These are phyloP conservation scores for Malurus elegans DNA, from an alignment of 2,113 vertebrate genomes.

Conservation along the genomic window DNA sequence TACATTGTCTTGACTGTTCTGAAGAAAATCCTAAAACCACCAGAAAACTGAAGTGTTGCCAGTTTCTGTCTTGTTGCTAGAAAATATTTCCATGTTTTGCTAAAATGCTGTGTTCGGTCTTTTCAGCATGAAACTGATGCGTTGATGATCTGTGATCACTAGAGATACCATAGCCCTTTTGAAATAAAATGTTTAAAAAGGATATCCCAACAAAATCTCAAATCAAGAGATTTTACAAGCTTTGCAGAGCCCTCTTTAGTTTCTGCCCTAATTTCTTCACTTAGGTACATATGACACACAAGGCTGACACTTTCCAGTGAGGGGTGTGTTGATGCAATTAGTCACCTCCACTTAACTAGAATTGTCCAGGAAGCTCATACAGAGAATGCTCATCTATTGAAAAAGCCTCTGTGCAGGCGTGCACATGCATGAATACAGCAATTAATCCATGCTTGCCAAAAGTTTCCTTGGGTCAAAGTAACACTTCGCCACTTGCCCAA, in stretches of 20 bases:
- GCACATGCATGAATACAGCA: neutral
- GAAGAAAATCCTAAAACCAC: neutral
- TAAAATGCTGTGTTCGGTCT: conserved; percentile 18
- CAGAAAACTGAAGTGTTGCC: neutral
- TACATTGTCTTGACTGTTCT: neutral
- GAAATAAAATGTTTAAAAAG: neutral
- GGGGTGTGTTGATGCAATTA: neutral
- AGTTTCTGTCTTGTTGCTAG: conserved; percentile 4
- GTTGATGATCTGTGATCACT: neutral
- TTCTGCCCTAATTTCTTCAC: neutral
- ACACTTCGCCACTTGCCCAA: neutral
- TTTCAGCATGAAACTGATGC: neutral
- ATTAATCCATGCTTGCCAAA: neutral
- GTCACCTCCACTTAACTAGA: neutral
- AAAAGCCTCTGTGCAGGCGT: neutral
- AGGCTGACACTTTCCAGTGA: neutral
- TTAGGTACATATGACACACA: neutral
- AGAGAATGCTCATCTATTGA: neutral
- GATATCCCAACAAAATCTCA: neutral
- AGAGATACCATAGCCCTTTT: neutral
- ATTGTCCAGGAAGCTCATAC: neutral
- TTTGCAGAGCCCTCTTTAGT: neutral
- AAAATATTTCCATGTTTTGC: conserved; percentile 27
- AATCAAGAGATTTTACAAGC: neutral
- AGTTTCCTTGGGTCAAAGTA: neutral